phyloP scores from a whole-genome alignment of 92 coral and sea anemone genomes.

The Palythoa caribaeorum region DNA sequence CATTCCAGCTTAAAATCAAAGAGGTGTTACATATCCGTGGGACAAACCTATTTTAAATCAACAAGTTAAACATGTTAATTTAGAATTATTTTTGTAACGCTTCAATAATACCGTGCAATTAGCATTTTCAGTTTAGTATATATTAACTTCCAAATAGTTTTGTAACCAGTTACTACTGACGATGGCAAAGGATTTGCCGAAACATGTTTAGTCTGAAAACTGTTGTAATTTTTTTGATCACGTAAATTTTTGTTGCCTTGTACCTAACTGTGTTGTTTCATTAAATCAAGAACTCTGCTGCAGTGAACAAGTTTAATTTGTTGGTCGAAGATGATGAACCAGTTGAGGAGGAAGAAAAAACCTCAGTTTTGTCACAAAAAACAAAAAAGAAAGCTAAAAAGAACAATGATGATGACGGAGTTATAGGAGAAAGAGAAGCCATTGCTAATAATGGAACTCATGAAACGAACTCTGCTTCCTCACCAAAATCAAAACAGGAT shows the following conservation, averaged over 20 bases:
- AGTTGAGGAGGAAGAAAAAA: not conserved
- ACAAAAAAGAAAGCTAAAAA: conserved; percentile 6
- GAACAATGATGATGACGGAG: conserved; percentile 46
- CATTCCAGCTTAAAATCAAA: too few relatives aligned
- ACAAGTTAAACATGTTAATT: too few relatives aligned
- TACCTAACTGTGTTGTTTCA: not conserved
- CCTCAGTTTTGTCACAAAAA: not conserved
- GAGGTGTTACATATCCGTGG: too few relatives aligned
- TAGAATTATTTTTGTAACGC: too few relatives aligned
- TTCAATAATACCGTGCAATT: too few relatives aligned
- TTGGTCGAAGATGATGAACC: conserved; percentile 23
- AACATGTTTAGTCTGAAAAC: too few relatives aligned
- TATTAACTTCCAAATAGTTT: too few relatives aligned
- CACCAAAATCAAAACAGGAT: conserved; percentile 8
- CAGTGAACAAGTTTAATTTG: conserved; percentile 34
- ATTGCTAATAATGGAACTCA: conserved; percentile 22
- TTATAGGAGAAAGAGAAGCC: conserved; percentile 26
- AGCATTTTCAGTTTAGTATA: too few relatives aligned
- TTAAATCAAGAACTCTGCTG: conserved; percentile 19
- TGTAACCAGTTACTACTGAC: too few relatives aligned
- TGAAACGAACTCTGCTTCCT: conserved; percentile 41
- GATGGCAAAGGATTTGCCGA: too few relatives aligned
- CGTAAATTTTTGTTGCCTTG: not conserved
- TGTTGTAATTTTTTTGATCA: too few relatives aligned
- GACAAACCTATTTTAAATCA: too few relatives aligned